Base-by-base conservation (phyloP, 2,888 invertebrate species). In the Calliphora vomitoria region DNA sequence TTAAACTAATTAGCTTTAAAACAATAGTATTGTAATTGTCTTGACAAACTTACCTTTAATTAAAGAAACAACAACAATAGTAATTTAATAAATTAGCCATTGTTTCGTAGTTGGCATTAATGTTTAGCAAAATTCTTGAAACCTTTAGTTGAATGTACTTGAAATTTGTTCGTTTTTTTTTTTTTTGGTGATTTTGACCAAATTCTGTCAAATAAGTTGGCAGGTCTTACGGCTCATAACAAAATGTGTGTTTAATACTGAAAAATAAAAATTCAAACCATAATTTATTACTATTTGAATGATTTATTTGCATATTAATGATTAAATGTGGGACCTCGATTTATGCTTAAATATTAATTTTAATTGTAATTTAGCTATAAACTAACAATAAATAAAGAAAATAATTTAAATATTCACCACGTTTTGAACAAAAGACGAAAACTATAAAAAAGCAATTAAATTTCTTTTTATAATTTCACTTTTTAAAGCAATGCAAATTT, bases 401-500 rank as follows among this genome's bases (percentile, higher is more conserved):
- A 25, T 5, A 50, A 55, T 44, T 47, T 72, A 72, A 53, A 44
- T 75, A 60, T 75, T 15, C 50, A 35, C 25, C 25, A 25, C 25
- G 25, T 25, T 25, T 25, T 25, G 25, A 25, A 25, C 18, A 53
- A 41, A 35, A 50, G 47, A 18, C 8, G 47, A 47, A 76, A 20
- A 38, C 35, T 38, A 71, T 41, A 66, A n/a, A 20, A 50, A 62
- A 18, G 0, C 5, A 66, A 75, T 6, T 15, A 18, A 66, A 79
- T 68, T 85, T 80, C n/a, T 75, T 69, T 78, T 47, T 41, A 58
- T 13, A 71, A 76, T 64, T 81, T 85, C 69, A 64, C 75, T 81
- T 75, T 80, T 15, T 72, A 18, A 18, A 72, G 15, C 31, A 58
- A 20, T 31, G 31, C 31, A 25, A 18, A 25, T 44, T 66, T 47